Evolutionary conservation across 2,888 invertebrate species (phyloP).

Genomic region (Oligia latruncula): DNA sequence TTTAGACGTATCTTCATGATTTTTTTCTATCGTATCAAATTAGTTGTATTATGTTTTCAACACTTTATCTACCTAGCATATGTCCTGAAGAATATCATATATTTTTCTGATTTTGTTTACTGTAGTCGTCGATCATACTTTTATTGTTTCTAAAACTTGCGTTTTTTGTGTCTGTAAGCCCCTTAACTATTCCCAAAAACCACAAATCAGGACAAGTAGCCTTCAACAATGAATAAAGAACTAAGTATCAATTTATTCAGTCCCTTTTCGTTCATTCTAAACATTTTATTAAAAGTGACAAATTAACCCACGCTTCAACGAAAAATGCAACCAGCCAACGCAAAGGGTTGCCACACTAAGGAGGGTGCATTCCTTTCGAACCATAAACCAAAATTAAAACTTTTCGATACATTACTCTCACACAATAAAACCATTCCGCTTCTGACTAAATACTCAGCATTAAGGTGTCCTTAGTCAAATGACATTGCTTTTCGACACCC

Average conservation of each 20-base stretch:
- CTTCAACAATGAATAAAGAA: not conserved
- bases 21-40: too few relatives aligned
- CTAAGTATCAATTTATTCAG: slow-evolving; percentile 2
- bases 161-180: too few relatives aligned
- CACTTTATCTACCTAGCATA: too few relatives aligned
- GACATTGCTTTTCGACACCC: slow-evolving; percentile 72
- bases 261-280: slow-evolving; percentile 14
- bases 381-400: slow-evolving; percentile 90
- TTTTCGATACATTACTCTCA: slow-evolving; percentile 88
- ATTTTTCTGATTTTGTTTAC: too few relatives aligned
- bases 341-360: slow-evolving; percentile 65
- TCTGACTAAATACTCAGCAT: slow-evolving; percentile 87
- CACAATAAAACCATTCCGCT: slow-evolving; percentile 85
- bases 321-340: slow-evolving; percentile 52
- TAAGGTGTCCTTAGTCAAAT: slow-evolving; percentile 89
- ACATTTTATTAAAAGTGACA: slow-evolving; percentile 55
- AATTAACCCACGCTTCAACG: slow-evolving; percentile 55
- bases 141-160: too few relatives aligned
- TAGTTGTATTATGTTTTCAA: too few relatives aligned
- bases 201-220: not conserved
- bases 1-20: too few relatives aligned
- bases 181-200: not conserved
- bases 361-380: slow-evolving; percentile 78
- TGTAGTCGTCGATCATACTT: too few relatives aligned
- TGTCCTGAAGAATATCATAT: too few relatives aligned